phyloP scores from a whole-genome alignment of 2,113 vertebrate species.

The Apodemus speciosus region DNA sequence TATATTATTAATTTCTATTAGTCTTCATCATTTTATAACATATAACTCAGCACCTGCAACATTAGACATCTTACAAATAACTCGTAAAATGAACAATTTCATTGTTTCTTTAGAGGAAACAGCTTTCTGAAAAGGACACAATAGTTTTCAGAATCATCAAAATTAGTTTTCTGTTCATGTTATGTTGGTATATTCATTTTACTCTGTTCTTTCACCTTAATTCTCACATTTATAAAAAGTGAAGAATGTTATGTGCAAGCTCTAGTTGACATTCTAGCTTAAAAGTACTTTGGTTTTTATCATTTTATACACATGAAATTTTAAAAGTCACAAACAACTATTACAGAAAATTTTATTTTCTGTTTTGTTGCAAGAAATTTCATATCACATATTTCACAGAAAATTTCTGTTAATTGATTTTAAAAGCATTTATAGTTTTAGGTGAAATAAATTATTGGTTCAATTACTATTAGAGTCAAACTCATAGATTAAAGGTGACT shows the following conservation, averaged over 20 bases:
- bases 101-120: neutral
- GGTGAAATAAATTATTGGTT: neutral
- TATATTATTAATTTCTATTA: constrained; percentile 32
- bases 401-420: neutral
- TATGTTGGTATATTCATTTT: neutral
- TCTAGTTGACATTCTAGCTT: neutral
- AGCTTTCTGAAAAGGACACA: neutral
- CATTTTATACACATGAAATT: neutral
- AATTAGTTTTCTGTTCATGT: neutral
- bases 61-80: constrained; percentile 22
- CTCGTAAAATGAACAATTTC: constrained; percentile 17
- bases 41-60: constrained; percentile 10
- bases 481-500: neutral
- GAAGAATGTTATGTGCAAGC: neutral
- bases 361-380: neutral
- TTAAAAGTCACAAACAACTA: neutral
- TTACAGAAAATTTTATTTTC: neutral
- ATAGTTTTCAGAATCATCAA: neutral
- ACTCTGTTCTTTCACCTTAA: neutral
- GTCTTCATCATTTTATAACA: constrained; percentile 39
- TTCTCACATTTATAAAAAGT: neutral
- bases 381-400: neutral
- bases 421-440: neutral
- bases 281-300: neutral
- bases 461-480: neutral